Evolutionary conservation across 2,113 vertebrate genomes (phyloP).

Genomic region (Erythrocercus mccallii): DNA sequence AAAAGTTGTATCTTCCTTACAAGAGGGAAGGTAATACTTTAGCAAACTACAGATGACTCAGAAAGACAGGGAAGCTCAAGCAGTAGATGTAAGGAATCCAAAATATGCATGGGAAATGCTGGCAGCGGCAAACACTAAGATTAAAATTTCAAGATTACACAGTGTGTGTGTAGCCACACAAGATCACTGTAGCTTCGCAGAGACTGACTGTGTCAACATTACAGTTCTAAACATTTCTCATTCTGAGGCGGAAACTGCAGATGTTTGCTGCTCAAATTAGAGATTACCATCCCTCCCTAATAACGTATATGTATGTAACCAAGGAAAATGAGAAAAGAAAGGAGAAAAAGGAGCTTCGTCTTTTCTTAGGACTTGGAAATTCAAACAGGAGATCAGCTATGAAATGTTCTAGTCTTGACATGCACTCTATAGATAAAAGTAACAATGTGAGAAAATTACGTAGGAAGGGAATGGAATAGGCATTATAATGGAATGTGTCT

Average conservation of each 20-base stretch:
- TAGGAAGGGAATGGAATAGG: background rate
- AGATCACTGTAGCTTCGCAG: background rate
- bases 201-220: background rate
- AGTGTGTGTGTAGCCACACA: background rate
- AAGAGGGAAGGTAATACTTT: background rate
- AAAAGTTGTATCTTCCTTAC: background rate
- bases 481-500: background rate
- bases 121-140: background rate
- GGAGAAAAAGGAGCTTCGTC: background rate
- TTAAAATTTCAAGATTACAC: background rate
- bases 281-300: background rate
- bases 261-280: background rate
- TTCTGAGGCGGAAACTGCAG: background rate
- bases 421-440: background rate
- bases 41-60: background rate
- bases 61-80: background rate
- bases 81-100: background rate
- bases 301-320: background rate
- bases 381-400: background rate
- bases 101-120: background rate
- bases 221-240: background rate
- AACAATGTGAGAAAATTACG: background rate
- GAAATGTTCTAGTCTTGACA: background rate
- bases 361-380: background rate
- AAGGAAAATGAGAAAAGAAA: background rate